Evolutionary conservation across 1,140 invertebrate species (phyloP).

Genomic region (Bombus pyrosoma): DNA sequence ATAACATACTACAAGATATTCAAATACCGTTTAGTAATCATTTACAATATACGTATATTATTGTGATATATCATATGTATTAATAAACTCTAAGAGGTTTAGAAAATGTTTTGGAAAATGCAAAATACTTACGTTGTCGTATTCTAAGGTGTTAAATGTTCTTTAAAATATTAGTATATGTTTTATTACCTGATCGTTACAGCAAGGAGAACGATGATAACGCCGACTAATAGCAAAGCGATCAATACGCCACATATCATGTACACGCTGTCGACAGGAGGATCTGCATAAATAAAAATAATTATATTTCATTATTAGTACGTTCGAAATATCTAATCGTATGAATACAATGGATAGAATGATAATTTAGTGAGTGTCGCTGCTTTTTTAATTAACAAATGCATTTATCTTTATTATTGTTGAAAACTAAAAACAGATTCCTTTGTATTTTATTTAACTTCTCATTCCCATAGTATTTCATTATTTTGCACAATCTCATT

Average conservation of each 20-base stretch:
- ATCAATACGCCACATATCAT: conserved; percentile 91
- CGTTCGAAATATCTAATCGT: neutral
- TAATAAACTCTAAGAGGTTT: neutral
- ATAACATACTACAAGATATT: neutral
- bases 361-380: neutral
- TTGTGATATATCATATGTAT: too few species aligned
- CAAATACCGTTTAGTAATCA: neutral
- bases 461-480: neutral
- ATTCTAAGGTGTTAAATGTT: neutral
- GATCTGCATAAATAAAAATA: conserved; percentile 85
- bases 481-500: neutral
- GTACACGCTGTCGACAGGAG: conserved; percentile 89
- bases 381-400: neutral
- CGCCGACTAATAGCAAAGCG: conserved; percentile 89
- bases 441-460: neutral
- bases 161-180: neutral
- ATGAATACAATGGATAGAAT: neutral
- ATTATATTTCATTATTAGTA: neutral
- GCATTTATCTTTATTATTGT: neutral
- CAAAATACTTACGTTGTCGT: neutral
- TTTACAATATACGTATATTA: neutral
- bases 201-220: conserved; percentile 89
- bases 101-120: neutral
- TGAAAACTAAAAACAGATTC: neutral
- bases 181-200: conserved; percentile 88